These are phyloP conservation scores for Drosophila mojavensis DNA, from an alignment of 1,140 invertebrate species.

Conservation along the genomic window DNA sequence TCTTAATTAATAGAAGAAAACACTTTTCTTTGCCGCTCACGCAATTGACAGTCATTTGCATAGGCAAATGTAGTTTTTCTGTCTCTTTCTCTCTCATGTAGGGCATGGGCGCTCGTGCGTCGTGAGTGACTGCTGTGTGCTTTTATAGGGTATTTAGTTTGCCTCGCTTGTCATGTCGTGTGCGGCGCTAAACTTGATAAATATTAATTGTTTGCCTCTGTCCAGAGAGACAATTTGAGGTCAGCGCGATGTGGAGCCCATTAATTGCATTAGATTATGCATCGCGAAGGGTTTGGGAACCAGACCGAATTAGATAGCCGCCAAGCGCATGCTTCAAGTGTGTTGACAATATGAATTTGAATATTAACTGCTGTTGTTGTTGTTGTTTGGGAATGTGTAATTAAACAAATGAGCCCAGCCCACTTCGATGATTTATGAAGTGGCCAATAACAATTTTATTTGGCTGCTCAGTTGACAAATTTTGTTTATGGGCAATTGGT, in stretches of 20 bases:
- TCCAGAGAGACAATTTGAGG: conserved; percentile 65
- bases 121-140: neutral
- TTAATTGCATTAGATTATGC: conserved; percentile 69
- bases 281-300: conserved; percentile 15
- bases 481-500: conserved; percentile 62
- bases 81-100: neutral
- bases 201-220: conserved; percentile 68
- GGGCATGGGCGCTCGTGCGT: conserved; percentile 2
- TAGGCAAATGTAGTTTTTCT: conserved; percentile 14
- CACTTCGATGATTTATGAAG: conserved; percentile 62
- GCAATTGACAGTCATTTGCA: conserved; percentile 77
- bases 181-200: conserved; percentile 56
- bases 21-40: conserved; percentile 63
- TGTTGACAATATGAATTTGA: conserved; percentile 44
- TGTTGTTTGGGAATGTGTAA: conserved; percentile 43
- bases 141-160: conserved; percentile 15
- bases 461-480: conserved; percentile 52
- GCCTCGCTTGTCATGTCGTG: conserved; percentile 40
- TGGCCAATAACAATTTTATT: conserved; percentile 36
- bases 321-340: conserved; percentile 7
- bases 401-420: conserved; percentile 49
- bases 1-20: conserved; percentile 68
- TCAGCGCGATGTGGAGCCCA: conserved; percentile 49
- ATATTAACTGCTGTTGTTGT: conserved; percentile 62
- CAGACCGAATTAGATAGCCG: conserved; percentile 23